phyloP scores from a whole-genome alignment of 1,140 invertebrate species.

The Hypothenemus hampei region DNA sequence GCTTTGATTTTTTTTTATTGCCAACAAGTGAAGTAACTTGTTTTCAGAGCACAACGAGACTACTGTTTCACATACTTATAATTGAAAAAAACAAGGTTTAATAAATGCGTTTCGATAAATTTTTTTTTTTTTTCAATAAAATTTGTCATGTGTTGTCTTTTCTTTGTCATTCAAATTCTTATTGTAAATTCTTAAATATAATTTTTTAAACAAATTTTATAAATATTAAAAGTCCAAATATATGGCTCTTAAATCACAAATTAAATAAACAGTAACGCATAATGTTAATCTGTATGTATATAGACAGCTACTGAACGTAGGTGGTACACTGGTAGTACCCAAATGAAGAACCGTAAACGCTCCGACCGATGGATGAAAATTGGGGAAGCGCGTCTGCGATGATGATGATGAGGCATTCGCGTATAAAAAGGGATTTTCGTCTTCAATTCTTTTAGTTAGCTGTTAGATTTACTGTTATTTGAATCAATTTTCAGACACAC shows the following conservation, averaged over 20 bases:
- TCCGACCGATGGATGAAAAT: slow-evolving; percentile 11
- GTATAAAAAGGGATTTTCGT: slow-evolving; percentile 25
- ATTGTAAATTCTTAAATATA: background rate
- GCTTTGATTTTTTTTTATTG: too few species aligned
- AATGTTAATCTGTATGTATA: too few species aligned
- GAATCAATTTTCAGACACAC: slow-evolving; percentile 4
- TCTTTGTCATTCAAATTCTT: background rate
- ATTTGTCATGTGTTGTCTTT: too few species aligned
- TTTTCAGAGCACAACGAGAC: too few species aligned
- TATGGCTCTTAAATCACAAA: background rate
- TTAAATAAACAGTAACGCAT: background rate
- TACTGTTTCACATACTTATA: too few species aligned
- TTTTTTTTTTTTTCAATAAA: too few species aligned
- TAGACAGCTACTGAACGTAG: too few species aligned
- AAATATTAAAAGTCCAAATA: background rate
- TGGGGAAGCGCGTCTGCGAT: slow-evolving; percentile 20
- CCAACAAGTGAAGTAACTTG: too few species aligned
- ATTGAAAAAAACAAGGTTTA: too few species aligned
- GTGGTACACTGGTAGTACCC: slow-evolving; percentile 11
- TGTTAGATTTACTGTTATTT: slow-evolving; percentile 21
- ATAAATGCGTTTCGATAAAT: too few species aligned
- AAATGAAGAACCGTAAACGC: slow-evolving; percentile 22
- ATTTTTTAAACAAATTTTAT: background rate
- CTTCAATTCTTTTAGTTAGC: slow-evolving; percentile 25
- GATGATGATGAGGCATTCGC: slow-evolving; percentile 14